Evolutionary conservation across 2,113 vertebrate genomes (phyloP), one percentile per base, ranked within the genome.

Genomic region (Crypturellus undulatus): DNA sequence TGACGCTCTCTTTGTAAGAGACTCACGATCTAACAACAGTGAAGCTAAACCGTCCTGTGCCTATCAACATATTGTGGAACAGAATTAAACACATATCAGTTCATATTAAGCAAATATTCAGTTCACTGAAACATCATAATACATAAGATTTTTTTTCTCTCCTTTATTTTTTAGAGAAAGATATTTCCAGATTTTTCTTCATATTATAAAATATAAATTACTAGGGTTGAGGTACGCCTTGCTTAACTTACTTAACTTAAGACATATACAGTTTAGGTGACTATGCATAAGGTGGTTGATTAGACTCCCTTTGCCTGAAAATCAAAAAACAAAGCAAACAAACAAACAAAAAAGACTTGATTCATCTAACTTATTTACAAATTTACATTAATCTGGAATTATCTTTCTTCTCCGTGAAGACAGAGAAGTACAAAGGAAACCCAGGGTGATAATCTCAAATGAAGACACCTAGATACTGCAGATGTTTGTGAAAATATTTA

Each of bases 71-170:
- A 43, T 21, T 51, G 32, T 70, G 24, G 86, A 58, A 62, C 11
- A 88, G 54, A 89, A 90, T 92, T 92, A 92, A 97, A 69, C 43
- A 49, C 30, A 86, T 94, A 92, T 90, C 19, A 20, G 56, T 75
- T 79, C 34, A 47, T 47, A 47, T 47, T 4, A 47, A 47, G 9
- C 14, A 43, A 43, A 43, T 43, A 43, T 43, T 45, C 90, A 21
- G 1, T 54, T 94, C 65, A 40, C 65, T 86, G 77, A 93, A 75
- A 16, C 54, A 59, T 3, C 67, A 40, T 82, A 43, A 43, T 43
- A 43, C 43, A 68, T 25, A 78, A 52, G 12, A 52, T 51, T 12
- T 51, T 60, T 36, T 87, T 70, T 86, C 28, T 36, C 36, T 25
- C 54, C 9, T 9, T 32, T 9, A 40, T 13, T 45, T 71, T 47